Percentiles rank a stretch among this genome's conserved stretches.
phyloP scores from a whole-genome alignment of 1,140 invertebrate genomes.

The Cataglyphis hispanica region DNA sequence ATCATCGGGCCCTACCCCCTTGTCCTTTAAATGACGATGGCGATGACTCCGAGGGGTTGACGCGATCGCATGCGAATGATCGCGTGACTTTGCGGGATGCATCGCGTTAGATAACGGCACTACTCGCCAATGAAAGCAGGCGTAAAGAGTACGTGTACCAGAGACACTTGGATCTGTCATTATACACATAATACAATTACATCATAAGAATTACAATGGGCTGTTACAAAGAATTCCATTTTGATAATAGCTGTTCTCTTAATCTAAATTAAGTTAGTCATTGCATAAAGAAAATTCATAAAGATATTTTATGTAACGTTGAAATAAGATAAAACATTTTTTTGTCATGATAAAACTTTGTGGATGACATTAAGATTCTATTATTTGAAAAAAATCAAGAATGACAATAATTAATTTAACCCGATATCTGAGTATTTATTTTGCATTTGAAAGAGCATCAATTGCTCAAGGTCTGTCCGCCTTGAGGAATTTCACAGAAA shows the following conservation, averaged over 20 bases:
- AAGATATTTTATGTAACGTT: no score
- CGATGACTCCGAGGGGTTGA: conserved; percentile 3
- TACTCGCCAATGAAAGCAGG: neutral
- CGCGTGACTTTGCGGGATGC: conserved; percentile 3
- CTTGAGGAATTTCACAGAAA: conserved; percentile 14
- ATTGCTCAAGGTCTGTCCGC: neutral
- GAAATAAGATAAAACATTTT: no score
- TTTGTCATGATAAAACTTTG: no score
- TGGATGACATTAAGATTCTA: no score
- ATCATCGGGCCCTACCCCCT: conserved; percentile 60
- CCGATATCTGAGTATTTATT: neutral
- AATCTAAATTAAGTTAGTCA: no score
- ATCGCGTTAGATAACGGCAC: conserved; percentile 8
- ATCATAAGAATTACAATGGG: neutral
- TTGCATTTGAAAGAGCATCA: no score
- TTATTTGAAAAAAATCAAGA: no score
- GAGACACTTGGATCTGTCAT: conserved; percentile 18
- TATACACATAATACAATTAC: conserved; percentile 8
- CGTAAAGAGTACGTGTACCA: neutral
- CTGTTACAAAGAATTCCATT: conserved; percentile 14
- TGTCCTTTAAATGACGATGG: conserved; percentile 67
- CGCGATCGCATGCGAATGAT: conserved; percentile 6
- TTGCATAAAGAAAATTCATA: no score
- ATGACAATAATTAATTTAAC: no score
- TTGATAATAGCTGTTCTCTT: neutral